Evolutionary conservation across 1,140 invertebrate genomes (phyloP).

Genomic region (Venustaconcha ellipsiformis): DNA sequence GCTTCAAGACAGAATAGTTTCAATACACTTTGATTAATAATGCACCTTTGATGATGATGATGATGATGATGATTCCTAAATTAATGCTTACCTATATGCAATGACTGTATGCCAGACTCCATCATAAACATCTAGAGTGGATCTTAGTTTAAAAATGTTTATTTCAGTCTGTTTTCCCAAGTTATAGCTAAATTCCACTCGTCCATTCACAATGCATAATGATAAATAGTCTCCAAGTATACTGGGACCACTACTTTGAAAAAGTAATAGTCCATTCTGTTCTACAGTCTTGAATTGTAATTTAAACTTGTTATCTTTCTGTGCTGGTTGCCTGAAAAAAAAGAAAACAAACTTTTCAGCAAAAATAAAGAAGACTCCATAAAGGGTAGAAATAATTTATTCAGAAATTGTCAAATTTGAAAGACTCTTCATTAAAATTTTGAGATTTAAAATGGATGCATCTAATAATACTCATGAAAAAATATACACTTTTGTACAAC

Average conservation of each 20-base stretch:
- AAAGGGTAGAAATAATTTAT: too few relatives aligned
- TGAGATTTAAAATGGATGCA: too few relatives aligned
- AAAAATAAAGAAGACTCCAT: too few relatives aligned
- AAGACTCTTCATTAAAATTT: too few relatives aligned
- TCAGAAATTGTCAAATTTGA: too few relatives aligned
- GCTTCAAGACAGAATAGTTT: background rate
- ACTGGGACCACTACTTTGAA: constrained; percentile 75
- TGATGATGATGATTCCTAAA: background rate
- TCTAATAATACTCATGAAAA: too few relatives aligned
- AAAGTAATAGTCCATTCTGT: constrained; percentile 78
- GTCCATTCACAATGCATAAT: constrained; percentile 75
- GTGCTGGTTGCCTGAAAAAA: constrained; percentile 70
- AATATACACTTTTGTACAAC: too few relatives aligned
- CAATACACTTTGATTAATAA: background rate
- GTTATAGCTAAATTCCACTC: constrained; percentile 76
- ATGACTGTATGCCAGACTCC: constrained; percentile 25
- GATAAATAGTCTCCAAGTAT: constrained; percentile 74
- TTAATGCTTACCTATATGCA: constrained; percentile 34
- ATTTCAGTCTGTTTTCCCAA: constrained; percentile 73
- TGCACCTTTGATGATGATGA: too few relatives aligned
- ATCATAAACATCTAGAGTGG: constrained; percentile 73
- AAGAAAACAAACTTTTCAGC: constrained; percentile 1
- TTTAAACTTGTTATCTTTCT: constrained; percentile 79
- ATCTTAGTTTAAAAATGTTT: constrained; percentile 72
- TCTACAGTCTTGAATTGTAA: constrained; percentile 78